Evolutionary conservation across 2,888 invertebrate genomes (phyloP), one percentile per base, ranked within the genome.

Genomic region (Heterodera filipjevi): DNA sequence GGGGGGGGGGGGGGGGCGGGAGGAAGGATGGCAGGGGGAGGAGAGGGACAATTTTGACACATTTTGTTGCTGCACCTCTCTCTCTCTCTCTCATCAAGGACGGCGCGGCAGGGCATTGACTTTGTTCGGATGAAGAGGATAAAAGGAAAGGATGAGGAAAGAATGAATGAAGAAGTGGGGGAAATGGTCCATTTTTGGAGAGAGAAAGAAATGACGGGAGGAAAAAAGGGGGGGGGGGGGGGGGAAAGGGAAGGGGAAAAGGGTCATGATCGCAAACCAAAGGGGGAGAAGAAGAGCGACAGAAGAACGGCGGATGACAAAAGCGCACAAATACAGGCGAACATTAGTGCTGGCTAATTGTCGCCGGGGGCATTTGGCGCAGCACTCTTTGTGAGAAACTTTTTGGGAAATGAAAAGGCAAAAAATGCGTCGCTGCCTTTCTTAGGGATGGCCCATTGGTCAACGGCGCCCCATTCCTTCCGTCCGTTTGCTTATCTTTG

Each of bases 21-120:
- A 16, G 59, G 27, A 27, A n/a, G 59, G 59, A 8, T 22, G 53
- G 53, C 8, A 27, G 59, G 59, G 59, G 59, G 59, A 22, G 68
- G 68, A 16, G 68, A 16, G 33, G 35, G 68, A 68, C 68, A 68
- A 68, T 68, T 68, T 68, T 68, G 68, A 68, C 68, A 68, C 68
- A 68, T 68, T 68, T 68, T 68, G 68, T 32, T 35, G 68, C 68
- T 22, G n/a, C n/a, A n/a, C n/a, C n/a, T n/a, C n/a, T n/a, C n/a
- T n/a, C n/a, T n/a, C n/a, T 33, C 68, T 68, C 59, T 59, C 5
- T n/a, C 59, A 53, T 16, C 68, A 68, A 68, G 68, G 68, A 68
- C 68, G 68, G 16, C 12, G 30, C 14, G 27, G 59, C 8, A 59
- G 22, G 59, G 59, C 59, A 59, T 59, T 59, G 59, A 59, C 59